Percentiles rank a stretch among this genome's conserved stretches.
Conservation (phyloP, 2,888 invertebrate species). For the Habrosyne pyritoides region DNA sequence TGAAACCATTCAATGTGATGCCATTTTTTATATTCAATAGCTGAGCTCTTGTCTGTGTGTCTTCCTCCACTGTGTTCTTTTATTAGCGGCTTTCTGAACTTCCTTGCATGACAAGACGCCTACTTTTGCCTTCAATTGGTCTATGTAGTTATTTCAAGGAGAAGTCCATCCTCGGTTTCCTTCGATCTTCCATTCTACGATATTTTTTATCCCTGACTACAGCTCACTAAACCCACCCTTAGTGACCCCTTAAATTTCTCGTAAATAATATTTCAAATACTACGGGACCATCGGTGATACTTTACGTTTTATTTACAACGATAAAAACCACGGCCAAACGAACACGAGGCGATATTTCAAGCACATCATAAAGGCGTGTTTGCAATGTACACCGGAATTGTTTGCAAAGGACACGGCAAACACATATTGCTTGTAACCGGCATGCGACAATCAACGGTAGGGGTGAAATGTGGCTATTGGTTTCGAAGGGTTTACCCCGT, state of each 20-base stretch:
- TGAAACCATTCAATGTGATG: too few relatives aligned
- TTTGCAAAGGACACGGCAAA: slow-evolving; percentile 47
- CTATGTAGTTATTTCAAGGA: too few relatives aligned
- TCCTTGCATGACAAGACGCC: too few relatives aligned
- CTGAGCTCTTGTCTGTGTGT: too few relatives aligned
- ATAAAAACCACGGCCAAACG: slow-evolving; percentile 29
- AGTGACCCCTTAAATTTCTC: neutral
- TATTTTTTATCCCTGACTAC: too few relatives aligned
- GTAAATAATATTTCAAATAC: neutral
- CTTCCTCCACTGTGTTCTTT: too few relatives aligned
- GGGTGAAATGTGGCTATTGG: slow-evolving; percentile 5
- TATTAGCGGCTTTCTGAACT: too few relatives aligned
- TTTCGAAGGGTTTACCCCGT: slow-evolving; percentile 13
- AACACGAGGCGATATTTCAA: slow-evolving; percentile 30
- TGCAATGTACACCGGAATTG: slow-evolving; percentile 39
- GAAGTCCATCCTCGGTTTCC: too few relatives aligned
- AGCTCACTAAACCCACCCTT: too few relatives aligned
- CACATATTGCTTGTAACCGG: slow-evolving; percentile 40
- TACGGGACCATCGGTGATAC: neutral
- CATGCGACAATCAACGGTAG: slow-evolving; percentile 24
- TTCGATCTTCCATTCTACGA: too few relatives aligned
- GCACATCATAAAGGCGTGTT: slow-evolving; percentile 37
- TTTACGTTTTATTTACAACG: slow-evolving; percentile 1
- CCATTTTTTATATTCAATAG: too few relatives aligned
- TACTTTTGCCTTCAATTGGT: too few relatives aligned